A percentile compares a stretch with the other conserved stretches of the same genome.
Evolutionary conservation across 1,140 invertebrate genomes (phyloP).

Genomic region (Apis mellifera): Amel_HAv3.1 CM009939.2:2659501-2660000

Average conservation of each 20-base stretch:
- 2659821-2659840: no score
- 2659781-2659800: no score
- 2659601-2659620: constrained; percentile 67
- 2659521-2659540: constrained; percentile 66
- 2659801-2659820: no score
- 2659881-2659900: neutral
- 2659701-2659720: neutral
- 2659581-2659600: constrained; percentile 70
- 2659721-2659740: no score
- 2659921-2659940: no score
- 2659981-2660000: neutral
- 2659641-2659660: neutral
- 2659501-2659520: constrained; percentile 38
- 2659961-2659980: neutral
- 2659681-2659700: neutral
- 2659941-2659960: neutral
- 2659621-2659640: constrained; percentile 40
- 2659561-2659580: constrained; percentile 45
- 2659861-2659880: no score
- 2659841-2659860: no score
- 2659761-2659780: no score
- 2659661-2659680: neutral
- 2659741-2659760: no score
- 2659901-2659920: no score
- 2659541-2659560: constrained; percentile 71